Evolutionary conservation across 1,140 invertebrate species (phyloP).

Genomic region (Drosophila lini): DNA sequence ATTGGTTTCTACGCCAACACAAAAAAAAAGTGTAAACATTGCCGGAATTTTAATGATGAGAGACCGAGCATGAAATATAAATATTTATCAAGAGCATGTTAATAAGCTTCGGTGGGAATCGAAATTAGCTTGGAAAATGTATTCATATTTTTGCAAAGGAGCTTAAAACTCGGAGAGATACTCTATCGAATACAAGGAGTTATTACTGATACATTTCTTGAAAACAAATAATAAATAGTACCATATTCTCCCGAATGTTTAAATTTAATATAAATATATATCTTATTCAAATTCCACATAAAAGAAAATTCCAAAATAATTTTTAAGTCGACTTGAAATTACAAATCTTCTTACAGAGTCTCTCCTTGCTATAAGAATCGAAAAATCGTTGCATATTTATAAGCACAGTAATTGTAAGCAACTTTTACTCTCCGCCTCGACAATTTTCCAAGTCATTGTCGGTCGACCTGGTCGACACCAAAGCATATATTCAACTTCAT

Average conservation of each 20-base stretch:
- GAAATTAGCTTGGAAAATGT: conserved; percentile 26
- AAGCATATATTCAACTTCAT: conserved; percentile 53
- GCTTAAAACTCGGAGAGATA: not conserved
- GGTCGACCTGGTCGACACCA: conserved; percentile 38
- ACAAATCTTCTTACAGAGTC: not conserved
- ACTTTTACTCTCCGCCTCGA: conserved; percentile 13
- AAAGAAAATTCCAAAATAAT: not conserved
- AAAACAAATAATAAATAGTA: not conserved
- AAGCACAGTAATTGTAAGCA: conserved; percentile 69
- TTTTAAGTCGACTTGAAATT: not conserved
- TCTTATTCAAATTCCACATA: not conserved
- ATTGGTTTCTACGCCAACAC: conserved; percentile 6
- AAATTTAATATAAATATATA: not conserved
- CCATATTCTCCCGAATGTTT: too few relatives aligned
- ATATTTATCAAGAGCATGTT: conserved; percentile 43
- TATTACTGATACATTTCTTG: not conserved
- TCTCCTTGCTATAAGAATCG: not conserved
- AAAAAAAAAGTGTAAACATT: conserved; percentile 23
- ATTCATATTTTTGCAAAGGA: conserved; percentile 14
- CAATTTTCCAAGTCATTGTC: conserved; percentile 59
- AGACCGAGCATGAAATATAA: conserved; percentile 33
- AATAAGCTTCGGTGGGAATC: conserved; percentile 26
- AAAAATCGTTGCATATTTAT: conserved; percentile 71
- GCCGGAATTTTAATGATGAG: conserved; percentile 40
- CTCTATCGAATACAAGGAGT: not conserved